Conservation (phyloP, 2,113 vertebrate species). For the Passer montanus region DNA sequence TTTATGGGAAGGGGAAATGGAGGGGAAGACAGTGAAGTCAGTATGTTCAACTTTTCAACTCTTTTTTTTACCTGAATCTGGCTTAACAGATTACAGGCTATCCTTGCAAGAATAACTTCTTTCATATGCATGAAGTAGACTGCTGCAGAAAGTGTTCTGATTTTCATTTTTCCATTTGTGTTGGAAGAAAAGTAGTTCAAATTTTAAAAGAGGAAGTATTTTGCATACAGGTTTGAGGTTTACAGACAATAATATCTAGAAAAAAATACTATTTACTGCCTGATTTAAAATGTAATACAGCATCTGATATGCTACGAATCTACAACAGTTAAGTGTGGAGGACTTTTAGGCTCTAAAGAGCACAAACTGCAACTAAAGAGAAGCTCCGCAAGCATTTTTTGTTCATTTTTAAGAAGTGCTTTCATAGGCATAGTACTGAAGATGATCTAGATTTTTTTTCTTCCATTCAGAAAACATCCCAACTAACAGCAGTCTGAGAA, state of each 20-base stretch:
- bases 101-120: constrained; percentile 11
- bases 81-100: constrained; percentile 8
- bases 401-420: not conserved
- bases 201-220: not conserved
- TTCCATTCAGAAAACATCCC: not conserved
- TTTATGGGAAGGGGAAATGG: not conserved
- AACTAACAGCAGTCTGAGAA: not conserved
- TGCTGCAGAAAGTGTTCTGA: not conserved
- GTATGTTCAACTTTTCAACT: not conserved
- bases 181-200: not conserved
- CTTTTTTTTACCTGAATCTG: not conserved
- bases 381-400: not conserved
- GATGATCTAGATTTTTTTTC: not conserved
- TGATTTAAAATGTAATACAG: not conserved
- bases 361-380: not conserved
- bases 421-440: not conserved
- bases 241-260: not conserved
- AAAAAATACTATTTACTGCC: not conserved
- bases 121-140: not conserved
- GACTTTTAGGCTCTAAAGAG: not conserved
- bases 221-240: not conserved
- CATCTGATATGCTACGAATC: not conserved
- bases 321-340: not conserved
- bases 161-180: not conserved
- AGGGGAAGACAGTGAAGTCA: not conserved